Evolutionary conservation across 2,888 invertebrate genomes (phyloP), one percentile per base, ranked within the genome.

Genomic region (Pogonocherus hispidulus): DNA sequence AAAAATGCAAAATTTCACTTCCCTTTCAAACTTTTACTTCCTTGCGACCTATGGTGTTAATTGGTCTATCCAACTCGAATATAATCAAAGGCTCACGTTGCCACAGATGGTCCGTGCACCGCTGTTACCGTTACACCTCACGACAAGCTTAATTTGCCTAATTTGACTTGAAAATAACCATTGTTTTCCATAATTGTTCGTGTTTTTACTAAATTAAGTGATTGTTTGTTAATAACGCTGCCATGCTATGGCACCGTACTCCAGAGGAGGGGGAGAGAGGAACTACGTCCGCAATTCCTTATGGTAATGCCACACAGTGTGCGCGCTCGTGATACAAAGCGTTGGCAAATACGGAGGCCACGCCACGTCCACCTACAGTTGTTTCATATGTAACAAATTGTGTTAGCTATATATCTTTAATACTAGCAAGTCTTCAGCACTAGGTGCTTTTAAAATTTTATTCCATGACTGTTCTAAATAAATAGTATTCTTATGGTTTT

Each of bases 81-180:
- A n/a, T n/a, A n/a, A n/a, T n/a, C n/a, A n/a, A n/a, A n/a, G n/a
- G n/a, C n/a, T n/a, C n/a, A n/a, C n/a, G n/a, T n/a, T n/a, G n/a
- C n/a, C 66, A 55, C 35, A 62, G 68, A 70, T 70, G 65, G 60
- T 55, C 44, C 66, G 60, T 60, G 66, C 54, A 18, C 23, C 19
- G n/a, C 2, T 27, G 14, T 51, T 41, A 66, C 69, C 64, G 69
- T 69, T 69, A 63, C 22, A 51, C 52, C 52, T 44, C 66, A 66
- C 59, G 59, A 66, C 27, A 19, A 14, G 27, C 35, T 60, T 59
- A 66, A 66, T 59, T 59, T 49, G 6, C 59, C 32, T 59, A 59
- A 59, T 47, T 59, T 59, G 47, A 59, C 59, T 59, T 59, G 32
- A 47, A 59, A 47, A 59, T 47, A 59, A 47, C 59, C 47, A 59